Base-by-base conservation (phyloP, 2,113 vertebrate genomes). In the Seriola dumerili region DNA sequence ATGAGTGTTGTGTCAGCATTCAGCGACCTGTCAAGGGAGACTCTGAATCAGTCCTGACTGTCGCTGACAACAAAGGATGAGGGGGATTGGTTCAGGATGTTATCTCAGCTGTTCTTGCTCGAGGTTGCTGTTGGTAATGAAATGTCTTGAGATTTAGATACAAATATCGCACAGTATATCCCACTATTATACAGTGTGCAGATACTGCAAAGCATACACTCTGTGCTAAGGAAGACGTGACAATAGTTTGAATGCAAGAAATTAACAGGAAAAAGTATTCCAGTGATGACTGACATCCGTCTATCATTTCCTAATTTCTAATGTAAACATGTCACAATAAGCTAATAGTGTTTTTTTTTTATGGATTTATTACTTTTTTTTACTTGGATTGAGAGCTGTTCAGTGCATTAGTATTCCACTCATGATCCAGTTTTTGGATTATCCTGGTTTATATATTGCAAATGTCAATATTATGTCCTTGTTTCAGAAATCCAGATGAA, bases 1-100 rank as follows among this genome's bases (percentile, higher is more conserved):
- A 57, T 50, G 44, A 63, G 40, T 69, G 74, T 80, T 63, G 61
- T 84, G 70, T 84, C 73, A 80, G 83, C 76, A 77, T 66, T 76
- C 44, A 50, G 57, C 2, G 29, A 16, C 54, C 16, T 19, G 75
- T 76, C 55, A 16, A 32, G 21, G 59, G 64, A 48, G 48, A 69
- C 38, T 54, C 23, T 29, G 21, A 78, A 75, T 82, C 74, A 17
- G 40, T 46, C 32, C 16, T 1, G 57, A 17, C 25, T 7, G 54
- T 72, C 66, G 16, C 25, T 8, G 12, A 59, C 29, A n/a, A 10
- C 69, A 57, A 32, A 48, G 17, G 57, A 36, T 36, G 58, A 32
- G n/a, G 16, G 6, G 8, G n/a, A 34, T 61, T 2, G 0, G 32
- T 29, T 40, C 19, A 42, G 48, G 32, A 25, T 84, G 72, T 46